Percentiles rank a stretch among this genome's conserved stretches.
phyloP scores from a whole-genome alignment of 2,888 invertebrate genomes.

The Catocala sponsa region DNA sequence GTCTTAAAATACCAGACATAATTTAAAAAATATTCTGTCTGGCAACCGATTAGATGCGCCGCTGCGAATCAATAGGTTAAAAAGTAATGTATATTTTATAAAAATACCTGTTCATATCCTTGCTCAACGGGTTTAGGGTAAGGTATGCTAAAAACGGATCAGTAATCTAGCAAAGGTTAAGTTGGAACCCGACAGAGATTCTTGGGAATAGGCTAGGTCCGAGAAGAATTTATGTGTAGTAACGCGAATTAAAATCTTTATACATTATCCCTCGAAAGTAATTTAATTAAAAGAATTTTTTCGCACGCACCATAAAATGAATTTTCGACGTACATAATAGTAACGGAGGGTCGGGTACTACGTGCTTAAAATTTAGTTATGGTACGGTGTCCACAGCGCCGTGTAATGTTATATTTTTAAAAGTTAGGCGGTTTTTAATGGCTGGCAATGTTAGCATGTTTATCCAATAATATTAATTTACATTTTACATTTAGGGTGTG shows the following conservation, averaged over 20 bases:
- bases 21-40: too few relatives aligned
- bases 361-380: constrained; percentile 64
- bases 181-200: too few relatives aligned
- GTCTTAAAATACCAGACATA: too few relatives aligned
- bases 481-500: neutral
- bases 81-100: too few relatives aligned
- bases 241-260: constrained; percentile 25
- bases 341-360: constrained; percentile 32
- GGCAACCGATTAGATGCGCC: too few relatives aligned
- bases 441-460: constrained; percentile 17
- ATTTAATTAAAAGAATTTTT: constrained; percentile 64
- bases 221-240: constrained; percentile 3
- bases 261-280: constrained; percentile 38
- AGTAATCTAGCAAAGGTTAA: too few relatives aligned
- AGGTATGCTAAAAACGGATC: too few relatives aligned
- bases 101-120: too few relatives aligned
- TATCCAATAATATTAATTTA: constrained; percentile 25
- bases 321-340: constrained; percentile 58
- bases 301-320: constrained; percentile 74
- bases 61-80: too few relatives aligned
- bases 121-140: too few relatives aligned
- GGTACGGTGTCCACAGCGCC: constrained; percentile 60
- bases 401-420: constrained; percentile 51
- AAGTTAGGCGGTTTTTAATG: constrained; percentile 39
- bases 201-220: too few relatives aligned